Base-by-base conservation (phyloP, 2,113 vertebrate species). In the Tragelaphus strepsiceros region DNA sequence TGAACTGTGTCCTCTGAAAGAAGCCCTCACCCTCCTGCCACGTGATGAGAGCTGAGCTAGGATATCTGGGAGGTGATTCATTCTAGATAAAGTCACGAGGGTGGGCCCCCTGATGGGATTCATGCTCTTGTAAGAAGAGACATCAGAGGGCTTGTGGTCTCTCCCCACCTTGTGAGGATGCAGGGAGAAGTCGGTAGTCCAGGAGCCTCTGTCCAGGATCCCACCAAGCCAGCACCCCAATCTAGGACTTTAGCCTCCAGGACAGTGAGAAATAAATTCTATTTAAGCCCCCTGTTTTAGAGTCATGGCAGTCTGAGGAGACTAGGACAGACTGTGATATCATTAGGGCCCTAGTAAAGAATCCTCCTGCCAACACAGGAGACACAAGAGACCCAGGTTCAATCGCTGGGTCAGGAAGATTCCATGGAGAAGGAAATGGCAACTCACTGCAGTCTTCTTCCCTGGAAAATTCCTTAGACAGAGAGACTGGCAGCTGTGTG, bases 111-210 rank as follows among this genome's bases (percentile, higher is more conserved):
- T 9, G 35, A 56, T 58, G 51, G 30, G 49, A 67, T 64, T 4
- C 6, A 30, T 8, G 19, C 15, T 11, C 15, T 89, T n/a, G 6
- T 7, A 67, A 10, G 19, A 81, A 30, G 12, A 64, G 35, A 56
- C 30, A 4, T 14, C 49, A 11, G 26, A 8, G 4, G 56, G 28
- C 17, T 32, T 28, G 21, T 1, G 17, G 15, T 15, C 35, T 10
- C 28, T 32, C 56, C 49, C 49, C 21, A 88, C 19, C 19, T 7
- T 1, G 21, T 26, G 46, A 32, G 61, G 86, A 21, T 62, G 19
- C 49, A 46, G 49, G 2, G n/a, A 14, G 54, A 77, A 26, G 71
- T 24, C 0, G 0, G 43, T n/a, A 22, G 11, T 35, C 74, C 24
- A 2, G 24, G 21, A 39, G 14, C 19, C 28, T 9, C 21, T 46